Evolutionary conservation across 2,888 invertebrate genomes (phyloP).

Genomic region (Chromoteleia sp.): DNA sequence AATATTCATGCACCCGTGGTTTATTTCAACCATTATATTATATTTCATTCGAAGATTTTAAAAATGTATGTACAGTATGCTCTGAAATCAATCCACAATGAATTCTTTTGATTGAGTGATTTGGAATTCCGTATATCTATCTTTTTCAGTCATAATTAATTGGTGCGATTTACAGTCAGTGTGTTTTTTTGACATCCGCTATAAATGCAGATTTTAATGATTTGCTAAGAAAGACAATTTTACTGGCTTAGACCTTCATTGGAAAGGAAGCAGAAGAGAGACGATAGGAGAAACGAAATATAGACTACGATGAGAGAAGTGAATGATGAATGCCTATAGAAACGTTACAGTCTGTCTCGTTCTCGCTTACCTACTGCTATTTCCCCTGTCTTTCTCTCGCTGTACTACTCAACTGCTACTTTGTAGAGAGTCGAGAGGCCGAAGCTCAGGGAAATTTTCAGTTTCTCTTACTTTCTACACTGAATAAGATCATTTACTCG

Average conservation of each 20-base stretch:
- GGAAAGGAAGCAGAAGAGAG: constrained; percentile 27
- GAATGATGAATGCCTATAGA: constrained; percentile 82
- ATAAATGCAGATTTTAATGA: constrained; percentile 50
- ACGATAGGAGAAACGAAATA: constrained; percentile 61
- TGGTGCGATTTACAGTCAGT: constrained; percentile 5
- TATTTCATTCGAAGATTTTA: too few species aligned
- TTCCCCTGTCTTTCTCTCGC: constrained; percentile 11
- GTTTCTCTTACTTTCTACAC: constrained; percentile 54
- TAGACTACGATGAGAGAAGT: constrained; percentile 66
- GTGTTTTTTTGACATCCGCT: constrained; percentile 24
- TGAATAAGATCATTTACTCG: constrained; percentile 66
- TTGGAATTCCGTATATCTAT: background rate
- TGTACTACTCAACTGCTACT: constrained; percentile 70
- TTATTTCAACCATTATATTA: too few species aligned
- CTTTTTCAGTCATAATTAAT: constrained; percentile 20
- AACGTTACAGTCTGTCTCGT: constrained; percentile 75
- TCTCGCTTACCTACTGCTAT: constrained; percentile 64
- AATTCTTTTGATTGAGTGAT: background rate
- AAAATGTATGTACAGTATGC: too few species aligned
- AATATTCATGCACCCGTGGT: constrained; percentile 28
- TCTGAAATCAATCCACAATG: background rate
- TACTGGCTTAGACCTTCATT: constrained; percentile 30
- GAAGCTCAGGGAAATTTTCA: constrained; percentile 71
- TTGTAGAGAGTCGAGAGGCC: constrained; percentile 71
- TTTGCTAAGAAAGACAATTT: constrained; percentile 40